These are phyloP conservation scores for Pogonocherus hispidulus DNA, from an alignment of 2,888 invertebrate species.

Conservation along the genomic window DNA sequence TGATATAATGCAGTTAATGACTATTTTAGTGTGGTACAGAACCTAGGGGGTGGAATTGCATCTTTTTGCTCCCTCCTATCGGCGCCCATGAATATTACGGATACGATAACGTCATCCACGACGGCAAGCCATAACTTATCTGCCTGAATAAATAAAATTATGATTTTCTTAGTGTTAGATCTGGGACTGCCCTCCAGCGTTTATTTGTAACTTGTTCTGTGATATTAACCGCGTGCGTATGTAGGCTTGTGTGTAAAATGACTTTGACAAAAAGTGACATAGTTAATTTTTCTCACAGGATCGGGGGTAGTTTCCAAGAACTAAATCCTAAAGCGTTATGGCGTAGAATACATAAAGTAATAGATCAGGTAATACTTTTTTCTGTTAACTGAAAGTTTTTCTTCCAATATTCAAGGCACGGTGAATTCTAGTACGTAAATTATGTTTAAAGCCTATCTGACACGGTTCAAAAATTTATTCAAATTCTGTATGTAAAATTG, in stretches of 20 bases:
- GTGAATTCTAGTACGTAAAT: no score
- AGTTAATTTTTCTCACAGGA: neutral
- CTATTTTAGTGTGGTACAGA: no score
- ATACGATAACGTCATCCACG: neutral
- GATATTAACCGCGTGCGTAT: neutral
- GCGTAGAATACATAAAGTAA: conserved; percentile 1
- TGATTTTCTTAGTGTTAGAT: neutral
- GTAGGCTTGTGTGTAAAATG: neutral
- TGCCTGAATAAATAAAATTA: conserved; percentile 1
- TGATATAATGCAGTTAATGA: no score
- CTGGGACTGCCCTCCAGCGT: neutral
- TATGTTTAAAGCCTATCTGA: no score
- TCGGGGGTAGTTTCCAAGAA: neutral
- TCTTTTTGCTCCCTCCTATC: no score
- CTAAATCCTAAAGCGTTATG: neutral
- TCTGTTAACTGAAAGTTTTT: no score
- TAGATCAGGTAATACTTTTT: neutral
- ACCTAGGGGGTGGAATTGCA: no score
- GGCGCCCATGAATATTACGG: neutral
- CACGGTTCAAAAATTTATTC: no score
- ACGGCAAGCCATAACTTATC: neutral
- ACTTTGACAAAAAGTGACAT: neutral
- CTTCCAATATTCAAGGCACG: no score
- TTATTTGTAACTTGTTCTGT: neutral
- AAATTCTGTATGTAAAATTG: no score